Base-by-base conservation (phyloP, 2,888 invertebrate species). In the Drosophila sordidapex region DNA sequence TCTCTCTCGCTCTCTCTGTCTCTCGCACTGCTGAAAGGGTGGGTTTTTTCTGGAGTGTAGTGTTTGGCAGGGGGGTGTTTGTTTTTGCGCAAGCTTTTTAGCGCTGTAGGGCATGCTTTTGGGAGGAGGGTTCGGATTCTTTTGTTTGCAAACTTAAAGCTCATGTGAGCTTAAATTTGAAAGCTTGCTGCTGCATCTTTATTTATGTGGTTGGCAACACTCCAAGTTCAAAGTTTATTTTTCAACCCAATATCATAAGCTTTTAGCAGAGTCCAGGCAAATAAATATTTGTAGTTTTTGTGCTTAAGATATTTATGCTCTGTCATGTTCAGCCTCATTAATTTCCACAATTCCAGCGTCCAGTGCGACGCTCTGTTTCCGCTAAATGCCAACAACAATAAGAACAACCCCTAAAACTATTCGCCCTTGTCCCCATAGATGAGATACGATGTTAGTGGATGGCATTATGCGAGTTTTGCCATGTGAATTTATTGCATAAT, bases 401-500 rank as follows among this genome's bases (percentile, higher is more conserved):
- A 61, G 57, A 51, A 54, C 74, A 29, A 29, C 80, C 75, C 70
- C 66, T 48, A 21, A 58, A 27, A 64, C 40, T 63, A 36, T 36
- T 35, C 52, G 57, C 21, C 54, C 29, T 72, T 61, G 72, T 79
- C 82, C 80, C 46, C 52, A 29, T 49, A 29, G 51, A 60, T 71
- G 76, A 57, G 68, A 61, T 54, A 57, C 15, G 5, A 73, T 66
- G 71, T 70, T 72, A 63, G 83, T 71, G 68, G 65, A 72, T 70
- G 76, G 68, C 81, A 85, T 84, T 81, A 87, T 80, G 72, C 64
- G 74, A 61, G 69, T 70, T 66, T 61, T 63, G 81, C 82, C 57
- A 68, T 80, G 69, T 63, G 79, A 84, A 90, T 92, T 91, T 91
- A 91, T 92, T 83, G 91, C 90, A 90, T 91, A 91, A 91, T 91